A percentile compares a stretch with the other conserved stretches of the same genome.
These are phyloP conservation scores for Tautogolabrus adspersus DNA, from an alignment of 2,113 vertebrate species.

Conservation along the genomic window DNA sequence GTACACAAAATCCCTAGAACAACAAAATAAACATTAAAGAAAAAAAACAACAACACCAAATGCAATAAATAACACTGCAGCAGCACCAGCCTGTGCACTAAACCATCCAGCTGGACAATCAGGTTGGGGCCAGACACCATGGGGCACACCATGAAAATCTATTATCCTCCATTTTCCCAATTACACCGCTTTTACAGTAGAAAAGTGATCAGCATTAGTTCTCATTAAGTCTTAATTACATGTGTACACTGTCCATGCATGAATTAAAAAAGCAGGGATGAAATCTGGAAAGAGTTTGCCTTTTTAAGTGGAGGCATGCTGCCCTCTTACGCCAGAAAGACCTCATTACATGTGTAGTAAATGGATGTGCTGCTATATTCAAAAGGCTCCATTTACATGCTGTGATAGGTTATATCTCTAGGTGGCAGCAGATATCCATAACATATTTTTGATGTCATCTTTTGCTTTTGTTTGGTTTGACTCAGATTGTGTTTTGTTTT, in stretches of 20 bases:
- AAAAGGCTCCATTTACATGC: not conserved
- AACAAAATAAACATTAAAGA: not conserved
- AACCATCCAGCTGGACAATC: slow-evolving; percentile 30
- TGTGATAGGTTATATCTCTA: slow-evolving; percentile 46
- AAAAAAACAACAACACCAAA: slow-evolving; percentile 6
- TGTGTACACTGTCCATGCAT: slow-evolving; percentile 37
- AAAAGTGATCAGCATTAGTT: slow-evolving; percentile 46
- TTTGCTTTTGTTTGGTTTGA: not conserved
- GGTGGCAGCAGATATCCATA: slow-evolving; percentile 77
- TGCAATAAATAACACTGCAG: slow-evolving; percentile 17
- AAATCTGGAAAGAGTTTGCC: no score
- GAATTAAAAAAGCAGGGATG: slow-evolving; percentile 11
- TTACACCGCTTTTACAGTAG: slow-evolving; percentile 40
- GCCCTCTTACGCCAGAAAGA: slow-evolving; percentile 56
- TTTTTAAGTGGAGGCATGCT: slow-evolving; percentile 47
- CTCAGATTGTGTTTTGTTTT: not conserved
- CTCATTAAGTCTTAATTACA: slow-evolving; percentile 53
- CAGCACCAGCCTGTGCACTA: slow-evolving; percentile 1
- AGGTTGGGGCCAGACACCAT: slow-evolving; percentile 15
- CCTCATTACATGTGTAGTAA: slow-evolving; percentile 48
- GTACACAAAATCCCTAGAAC: not conserved
- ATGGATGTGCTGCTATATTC: not conserved
- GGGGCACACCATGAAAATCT: slow-evolving; percentile 41
- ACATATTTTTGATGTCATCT: not conserved
- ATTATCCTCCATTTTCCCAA: slow-evolving; percentile 47